Percentiles rank a stretch among this genome's conserved stretches.
Evolutionary conservation across 2,113 vertebrate genomes (phyloP).

Genomic region (Lanius ludovicianus): DNA sequence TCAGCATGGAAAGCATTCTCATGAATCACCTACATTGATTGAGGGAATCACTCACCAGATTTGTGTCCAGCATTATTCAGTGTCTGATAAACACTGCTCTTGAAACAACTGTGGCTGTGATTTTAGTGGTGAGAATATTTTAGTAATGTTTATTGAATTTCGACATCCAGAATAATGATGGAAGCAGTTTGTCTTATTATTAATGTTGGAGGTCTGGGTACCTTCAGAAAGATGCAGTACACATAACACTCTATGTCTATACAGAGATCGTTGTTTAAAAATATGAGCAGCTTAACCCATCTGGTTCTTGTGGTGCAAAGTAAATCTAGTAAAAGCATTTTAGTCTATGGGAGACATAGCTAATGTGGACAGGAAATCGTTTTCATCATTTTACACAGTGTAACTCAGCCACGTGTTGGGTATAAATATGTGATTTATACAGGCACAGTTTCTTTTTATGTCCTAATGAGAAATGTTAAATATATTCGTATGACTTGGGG

Average conservation of each 20-base stretch:
- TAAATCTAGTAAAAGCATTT: conserved; percentile 47
- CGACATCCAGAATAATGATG: background rate
- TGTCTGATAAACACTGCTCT: background rate
- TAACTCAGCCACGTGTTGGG: conserved; percentile 17
- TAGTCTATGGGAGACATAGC: conserved; percentile 3
- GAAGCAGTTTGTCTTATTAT: conserved; percentile 7
- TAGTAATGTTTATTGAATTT: conserved; percentile 43
- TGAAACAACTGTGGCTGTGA: background rate
- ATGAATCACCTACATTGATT: background rate
- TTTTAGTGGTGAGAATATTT: conserved; percentile 35
- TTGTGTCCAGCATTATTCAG: background rate
- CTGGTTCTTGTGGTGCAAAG: conserved; percentile 6
- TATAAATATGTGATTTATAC: conserved; percentile 46
- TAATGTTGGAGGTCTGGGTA: background rate
- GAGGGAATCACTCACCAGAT: background rate
- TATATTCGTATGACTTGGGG: conserved; percentile 23
- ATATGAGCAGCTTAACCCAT: conserved; percentile 26
- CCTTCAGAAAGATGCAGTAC: background rate
- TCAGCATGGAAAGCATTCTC: background rate
- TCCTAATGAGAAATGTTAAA: conserved; percentile 54
- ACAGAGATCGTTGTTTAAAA: background rate
- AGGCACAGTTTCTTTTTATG: conserved; percentile 26
- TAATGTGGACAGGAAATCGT: conserved; percentile 31
- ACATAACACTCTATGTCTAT: background rate
- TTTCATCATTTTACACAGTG: conserved; percentile 23